phyloP scores from a whole-genome alignment of 2,888 invertebrate species.

The Caenorhabditis plicata region DNA sequence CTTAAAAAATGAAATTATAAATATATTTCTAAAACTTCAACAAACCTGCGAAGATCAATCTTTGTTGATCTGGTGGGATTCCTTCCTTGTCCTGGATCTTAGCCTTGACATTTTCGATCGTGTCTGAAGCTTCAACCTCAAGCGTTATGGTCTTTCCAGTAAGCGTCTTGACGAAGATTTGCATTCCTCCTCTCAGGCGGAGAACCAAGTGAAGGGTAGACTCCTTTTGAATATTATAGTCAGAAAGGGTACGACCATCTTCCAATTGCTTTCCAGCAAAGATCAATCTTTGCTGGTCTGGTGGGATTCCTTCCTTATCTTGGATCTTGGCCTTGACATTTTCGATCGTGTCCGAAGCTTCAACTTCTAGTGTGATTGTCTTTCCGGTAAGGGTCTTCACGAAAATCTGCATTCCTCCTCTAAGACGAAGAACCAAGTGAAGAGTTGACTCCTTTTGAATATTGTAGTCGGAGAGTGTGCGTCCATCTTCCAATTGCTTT shows the following conservation, averaged over 20 bases:
- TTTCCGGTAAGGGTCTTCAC: constrained; percentile 85
- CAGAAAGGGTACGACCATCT: constrained; percentile 46
- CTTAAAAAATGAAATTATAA: too few species aligned
- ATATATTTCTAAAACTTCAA: too few species aligned
- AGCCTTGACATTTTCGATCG: too few species aligned
- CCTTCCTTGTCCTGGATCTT: constrained; percentile 46
- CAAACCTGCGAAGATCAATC: too few species aligned
- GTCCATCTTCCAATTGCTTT: constrained; percentile 73
- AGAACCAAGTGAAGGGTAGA: constrained; percentile 42
- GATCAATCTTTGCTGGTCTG: constrained; percentile 48
- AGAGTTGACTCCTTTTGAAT: constrained; percentile 52
- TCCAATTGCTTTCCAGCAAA: constrained; percentile 67
- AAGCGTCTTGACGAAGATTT: constrained; percentile 91
- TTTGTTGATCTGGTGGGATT: too few species aligned
- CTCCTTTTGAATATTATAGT: constrained; percentile 50
- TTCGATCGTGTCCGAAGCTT: constrained; percentile 49
- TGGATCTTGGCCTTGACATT: constrained; percentile 52
- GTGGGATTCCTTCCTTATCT: constrained; percentile 52
- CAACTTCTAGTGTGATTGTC: constrained; percentile 72
- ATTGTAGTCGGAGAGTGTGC: constrained; percentile 56
- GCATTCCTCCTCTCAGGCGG: constrained; percentile 40
- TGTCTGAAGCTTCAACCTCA: constrained; percentile 43
- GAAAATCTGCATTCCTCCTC: constrained; percentile 83
- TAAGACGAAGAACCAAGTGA: constrained; percentile 48
- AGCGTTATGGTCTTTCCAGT: constrained; percentile 81